phyloP scores from a whole-genome alignment of 1,140 invertebrate genomes.

The Cotesia vestalis region DNA sequence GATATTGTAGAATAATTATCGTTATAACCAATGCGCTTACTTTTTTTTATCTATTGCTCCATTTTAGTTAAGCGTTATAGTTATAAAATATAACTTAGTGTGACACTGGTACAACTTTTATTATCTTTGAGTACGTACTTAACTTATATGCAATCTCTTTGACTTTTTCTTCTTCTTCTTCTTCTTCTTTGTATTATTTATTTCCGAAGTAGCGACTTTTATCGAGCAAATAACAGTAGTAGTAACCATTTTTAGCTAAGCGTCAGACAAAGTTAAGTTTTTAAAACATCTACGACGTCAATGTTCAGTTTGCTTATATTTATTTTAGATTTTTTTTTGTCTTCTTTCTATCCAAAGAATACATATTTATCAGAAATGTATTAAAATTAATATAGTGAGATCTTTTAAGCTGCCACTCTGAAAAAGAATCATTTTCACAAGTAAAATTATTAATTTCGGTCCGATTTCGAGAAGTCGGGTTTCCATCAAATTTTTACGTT shows the following conservation, averaged over 20 bases:
- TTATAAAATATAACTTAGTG: slow-evolving; percentile 32
- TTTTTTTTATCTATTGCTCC: neutral
- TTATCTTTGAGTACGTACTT: slow-evolving; percentile 27
- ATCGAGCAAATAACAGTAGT: slow-evolving; percentile 42
- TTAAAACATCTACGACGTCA: too few relatives aligned
- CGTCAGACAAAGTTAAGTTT: too few relatives aligned
- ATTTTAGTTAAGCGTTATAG: slow-evolving; percentile 34
- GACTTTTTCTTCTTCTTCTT: slow-evolving; percentile 12
- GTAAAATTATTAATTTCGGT: too few relatives aligned
- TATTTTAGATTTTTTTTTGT: too few relatives aligned
- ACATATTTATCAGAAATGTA: too few relatives aligned
- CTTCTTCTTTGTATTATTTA: slow-evolving; percentile 8
- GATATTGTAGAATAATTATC: slow-evolving; percentile 28
- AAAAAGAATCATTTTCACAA: too few relatives aligned
- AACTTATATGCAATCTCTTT: slow-evolving; percentile 35
- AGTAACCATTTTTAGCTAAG: slow-evolving; percentile 31
- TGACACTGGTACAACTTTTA: slow-evolving; percentile 21
- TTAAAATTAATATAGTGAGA: too few relatives aligned
- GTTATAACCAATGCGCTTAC: slow-evolving; percentile 31
- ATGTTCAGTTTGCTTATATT: too few relatives aligned
- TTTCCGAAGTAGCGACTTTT: slow-evolving; percentile 18
- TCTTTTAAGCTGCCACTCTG: too few relatives aligned
- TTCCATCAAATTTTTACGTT: too few relatives aligned
- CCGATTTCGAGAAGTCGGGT: too few relatives aligned
- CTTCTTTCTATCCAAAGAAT: too few relatives aligned